phyloP scores from a whole-genome alignment of 1,140 invertebrate species.

The Heterodera schachtii region DNA sequence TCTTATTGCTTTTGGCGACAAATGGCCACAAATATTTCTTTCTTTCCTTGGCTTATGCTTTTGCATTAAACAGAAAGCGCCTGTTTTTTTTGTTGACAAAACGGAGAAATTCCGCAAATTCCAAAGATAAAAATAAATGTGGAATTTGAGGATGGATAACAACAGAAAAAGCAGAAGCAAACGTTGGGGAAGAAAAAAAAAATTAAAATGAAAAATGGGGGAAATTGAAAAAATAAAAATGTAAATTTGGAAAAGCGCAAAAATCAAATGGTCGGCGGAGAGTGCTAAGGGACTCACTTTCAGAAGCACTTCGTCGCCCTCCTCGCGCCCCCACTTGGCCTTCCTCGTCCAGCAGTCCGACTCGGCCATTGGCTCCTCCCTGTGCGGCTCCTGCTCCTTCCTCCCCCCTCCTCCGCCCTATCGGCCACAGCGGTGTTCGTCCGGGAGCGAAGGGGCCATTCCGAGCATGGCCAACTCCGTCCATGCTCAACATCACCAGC shows the following conservation, averaged over 20 bases:
- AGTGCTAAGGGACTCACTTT: background rate
- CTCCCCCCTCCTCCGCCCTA: constrained; percentile 25
- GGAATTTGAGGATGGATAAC: background rate
- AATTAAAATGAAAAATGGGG: background rate
- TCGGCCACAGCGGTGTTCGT: constrained; percentile 3
- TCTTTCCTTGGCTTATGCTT: background rate
- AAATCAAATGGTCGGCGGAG: background rate
- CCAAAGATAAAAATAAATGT: constrained; percentile 8
- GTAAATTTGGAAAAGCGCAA: background rate
- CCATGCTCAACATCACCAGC: background rate
- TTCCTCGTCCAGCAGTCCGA: constrained; percentile 22
- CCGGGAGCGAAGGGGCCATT: constrained; percentile 22
- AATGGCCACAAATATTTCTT: background rate
- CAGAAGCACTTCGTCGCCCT: constrained; percentile 9
- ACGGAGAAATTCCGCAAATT: background rate
- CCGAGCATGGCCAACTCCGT: background rate
- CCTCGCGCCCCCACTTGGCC: constrained; percentile 13
- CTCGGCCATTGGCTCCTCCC: constrained; percentile 25
- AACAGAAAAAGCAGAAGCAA: background rate
- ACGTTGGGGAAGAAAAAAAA: background rate
- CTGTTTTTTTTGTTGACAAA: background rate
- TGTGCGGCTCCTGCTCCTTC: constrained; percentile 26
- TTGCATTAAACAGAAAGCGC: background rate
- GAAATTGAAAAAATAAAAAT: background rate
- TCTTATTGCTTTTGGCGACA: background rate